These are phyloP conservation scores for Atta colombica DNA, from an alignment of 1,140 invertebrate species.

Conservation along the genomic window DNA sequence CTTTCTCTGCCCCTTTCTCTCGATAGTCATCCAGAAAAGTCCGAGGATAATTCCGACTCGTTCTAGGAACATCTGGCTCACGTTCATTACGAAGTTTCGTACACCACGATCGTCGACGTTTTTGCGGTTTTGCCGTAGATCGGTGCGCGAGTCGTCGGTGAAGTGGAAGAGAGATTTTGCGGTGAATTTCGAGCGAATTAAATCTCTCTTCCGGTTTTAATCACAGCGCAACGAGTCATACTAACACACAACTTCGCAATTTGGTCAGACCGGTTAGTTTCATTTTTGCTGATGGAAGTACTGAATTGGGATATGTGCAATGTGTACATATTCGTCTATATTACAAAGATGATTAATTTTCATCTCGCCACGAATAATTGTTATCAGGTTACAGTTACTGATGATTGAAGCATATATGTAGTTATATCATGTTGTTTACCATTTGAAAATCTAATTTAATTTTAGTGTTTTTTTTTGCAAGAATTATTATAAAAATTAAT, in stretches of 20 bases:
- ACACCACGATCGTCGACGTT: conserved; percentile 60
- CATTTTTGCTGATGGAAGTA: conserved; percentile 45
- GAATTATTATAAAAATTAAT: background rate
- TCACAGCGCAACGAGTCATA: conserved; percentile 47
- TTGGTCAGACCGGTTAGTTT: conserved; percentile 7
- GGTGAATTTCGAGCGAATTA: conserved; percentile 64
- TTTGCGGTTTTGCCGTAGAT: conserved; percentile 56
- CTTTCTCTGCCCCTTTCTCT: background rate
- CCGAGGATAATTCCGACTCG: conserved; percentile 54
- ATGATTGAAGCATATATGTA: background rate
- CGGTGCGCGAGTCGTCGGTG: conserved; percentile 49
- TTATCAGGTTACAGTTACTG: conserved; percentile 9
- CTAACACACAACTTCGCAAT: conserved; percentile 45
- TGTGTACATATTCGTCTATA: background rate
- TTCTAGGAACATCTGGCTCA: conserved; percentile 58
- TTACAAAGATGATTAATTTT: conserved; percentile 50
- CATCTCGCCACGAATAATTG: background rate
- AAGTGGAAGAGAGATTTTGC: conserved; percentile 61
- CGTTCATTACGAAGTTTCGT: conserved; percentile 64
- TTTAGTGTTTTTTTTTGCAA: conserved; percentile 5
- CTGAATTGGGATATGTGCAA: background rate
- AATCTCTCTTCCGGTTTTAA: conserved; percentile 61
- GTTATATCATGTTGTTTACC: background rate
- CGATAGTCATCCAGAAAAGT: conserved; percentile 51
- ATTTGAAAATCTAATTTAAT: conserved; percentile 13